These are phyloP conservation scores for Pseudomyrmex concolor DNA, from an alignment of 1,140 invertebrate species.

Conservation along the genomic window DNA sequence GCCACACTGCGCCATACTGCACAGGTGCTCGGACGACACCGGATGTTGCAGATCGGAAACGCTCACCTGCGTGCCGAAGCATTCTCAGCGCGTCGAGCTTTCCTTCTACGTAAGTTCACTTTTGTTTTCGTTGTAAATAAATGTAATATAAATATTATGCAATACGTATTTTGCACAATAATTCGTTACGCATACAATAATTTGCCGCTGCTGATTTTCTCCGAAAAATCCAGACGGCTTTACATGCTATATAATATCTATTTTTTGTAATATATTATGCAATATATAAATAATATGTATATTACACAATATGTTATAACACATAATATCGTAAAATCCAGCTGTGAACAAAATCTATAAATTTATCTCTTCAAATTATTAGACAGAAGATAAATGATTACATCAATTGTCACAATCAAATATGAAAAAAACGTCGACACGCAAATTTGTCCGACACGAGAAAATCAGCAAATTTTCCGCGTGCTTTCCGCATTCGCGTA, in stretches of 20 bases:
- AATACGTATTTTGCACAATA: too few species aligned
- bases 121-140: neutral
- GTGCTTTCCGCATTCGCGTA: neutral
- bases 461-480: slow-evolving; percentile 20
- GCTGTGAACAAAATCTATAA: neutral
- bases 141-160: too few species aligned
- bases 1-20: slow-evolving; percentile 90
- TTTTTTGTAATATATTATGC: too few species aligned
- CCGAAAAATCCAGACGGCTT: too few species aligned
- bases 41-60: slow-evolving; percentile 89
- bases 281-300: too few species aligned
- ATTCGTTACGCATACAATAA: neutral
- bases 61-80: slow-evolving; percentile 89
- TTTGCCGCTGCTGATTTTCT: neutral
- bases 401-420: too few species aligned
- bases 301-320: too few species aligned
- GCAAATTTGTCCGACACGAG: slow-evolving; percentile 87
- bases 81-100: slow-evolving; percentile 87
- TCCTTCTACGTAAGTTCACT: slow-evolving; percentile 89
- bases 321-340: too few species aligned
- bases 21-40: slow-evolving; percentile 91
- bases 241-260: too few species aligned
- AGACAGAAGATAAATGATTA: too few species aligned
- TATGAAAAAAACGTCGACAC: neutral
- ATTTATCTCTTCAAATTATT: neutral